Base-by-base conservation (phyloP, 1,140 invertebrate genomes). In the Akabosia matsudoensis region DNA sequence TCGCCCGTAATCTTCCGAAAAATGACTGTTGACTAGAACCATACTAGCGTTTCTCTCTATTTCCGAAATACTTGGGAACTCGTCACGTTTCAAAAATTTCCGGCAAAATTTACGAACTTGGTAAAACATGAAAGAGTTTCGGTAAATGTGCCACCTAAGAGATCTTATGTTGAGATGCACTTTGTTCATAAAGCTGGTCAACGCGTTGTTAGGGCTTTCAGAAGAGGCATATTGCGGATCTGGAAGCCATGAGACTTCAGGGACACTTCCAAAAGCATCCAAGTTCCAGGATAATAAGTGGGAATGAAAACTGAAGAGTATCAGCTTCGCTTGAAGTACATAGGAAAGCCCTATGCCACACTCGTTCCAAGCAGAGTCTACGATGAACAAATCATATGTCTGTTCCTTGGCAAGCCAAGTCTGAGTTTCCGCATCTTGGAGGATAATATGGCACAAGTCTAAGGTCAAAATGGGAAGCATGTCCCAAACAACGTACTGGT, bases 11-110 rank as follows among this genome's bases (percentile, higher is more conserved):
- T 86, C 85, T 10, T 89, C 80, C 0, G 86, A 85, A 33, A 86
- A 86, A 80, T 90, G 87, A 28, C 83, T 85, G 76, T 90, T 90
- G 0, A 88, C 82, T 34, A 90, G 82, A 18, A 90, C 81, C 79
- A 88, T 78, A 51, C 83, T 82, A 0, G 83, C 76, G 26, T 76
- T 76, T 34, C 76, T 75, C 67, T 83, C 78, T 22, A 84, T 73
- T 67, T 82, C 79, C 28, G 13, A 10, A 2, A 67, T 7, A 2
- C 30, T 7, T 7, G 61, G 61, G n/a, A 67, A 67, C 10, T 67
- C 26, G 10, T 67, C 61, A 30, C 4, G 10, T 28, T 67, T 28
- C 1, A 67, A n/a, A 67, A 30, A 31, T 7, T 67, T 67, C n/a
- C 61, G 28, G 30, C 7, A 67, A 4, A 67, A 30, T 31, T 67